These are phyloP conservation scores for Cybosia mesomella DNA, from an alignment of 2,888 invertebrate genomes.

Conservation along the genomic window DNA sequence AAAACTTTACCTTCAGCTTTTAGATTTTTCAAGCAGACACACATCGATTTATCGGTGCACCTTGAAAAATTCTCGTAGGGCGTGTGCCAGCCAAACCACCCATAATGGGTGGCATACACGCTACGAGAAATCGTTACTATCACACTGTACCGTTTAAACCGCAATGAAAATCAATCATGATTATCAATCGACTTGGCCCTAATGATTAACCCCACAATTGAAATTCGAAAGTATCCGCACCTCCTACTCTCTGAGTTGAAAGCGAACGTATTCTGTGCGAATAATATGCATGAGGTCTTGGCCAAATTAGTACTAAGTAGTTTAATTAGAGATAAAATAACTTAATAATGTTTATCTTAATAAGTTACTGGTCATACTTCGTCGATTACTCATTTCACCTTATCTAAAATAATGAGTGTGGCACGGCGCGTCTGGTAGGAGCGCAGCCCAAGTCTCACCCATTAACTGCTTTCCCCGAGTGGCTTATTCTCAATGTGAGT, in stretches of 20 bases:
- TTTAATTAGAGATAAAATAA: constrained; percentile 13
- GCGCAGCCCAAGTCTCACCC: constrained; percentile 51
- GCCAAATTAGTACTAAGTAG: not conserved
- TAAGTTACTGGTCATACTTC: constrained; percentile 22
- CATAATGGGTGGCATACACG: no score
- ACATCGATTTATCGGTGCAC: not conserved
- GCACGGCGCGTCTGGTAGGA: constrained; percentile 28
- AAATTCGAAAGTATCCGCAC: not conserved
- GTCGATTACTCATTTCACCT: constrained; percentile 30
- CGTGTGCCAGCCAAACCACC: no score
- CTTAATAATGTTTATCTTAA: not conserved
- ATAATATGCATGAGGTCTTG: constrained; percentile 5
- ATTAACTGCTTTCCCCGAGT: constrained; percentile 68
- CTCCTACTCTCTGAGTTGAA: not conserved
- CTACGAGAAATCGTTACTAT: no score
- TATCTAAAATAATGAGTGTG: constrained; percentile 36
- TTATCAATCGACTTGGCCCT: not conserved
- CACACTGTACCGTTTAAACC: no score
- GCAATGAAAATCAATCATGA: not conserved
- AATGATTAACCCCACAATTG: not conserved
- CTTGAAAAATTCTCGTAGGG: not conserved
- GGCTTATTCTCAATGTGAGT: constrained; percentile 53
- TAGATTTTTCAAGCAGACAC: not conserved
- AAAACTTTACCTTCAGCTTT: no score
- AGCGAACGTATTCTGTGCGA: not conserved